phyloP scores from a whole-genome alignment of 2,888 invertebrate genomes.

The Dastarcus helophoroides region DNA sequence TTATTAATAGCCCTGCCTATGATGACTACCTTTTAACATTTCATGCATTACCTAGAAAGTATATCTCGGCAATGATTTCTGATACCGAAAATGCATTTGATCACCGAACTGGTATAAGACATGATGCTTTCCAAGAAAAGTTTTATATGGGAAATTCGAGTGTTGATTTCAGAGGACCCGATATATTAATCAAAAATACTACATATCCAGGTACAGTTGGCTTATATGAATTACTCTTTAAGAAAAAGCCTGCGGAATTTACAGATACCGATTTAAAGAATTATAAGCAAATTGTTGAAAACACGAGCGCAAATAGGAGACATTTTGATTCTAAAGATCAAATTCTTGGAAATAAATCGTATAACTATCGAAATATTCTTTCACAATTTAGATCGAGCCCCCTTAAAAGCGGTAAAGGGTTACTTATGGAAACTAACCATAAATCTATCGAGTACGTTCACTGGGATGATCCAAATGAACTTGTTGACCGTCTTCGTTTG shows the following conservation, averaged over 20 bases:
- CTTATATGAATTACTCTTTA: constrained; percentile 6
- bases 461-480: no score
- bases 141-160: constrained; percentile 4
- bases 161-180: constrained; percentile 2
- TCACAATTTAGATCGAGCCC: no score
- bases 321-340: neutral
- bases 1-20: no score
- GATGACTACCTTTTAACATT: neutral
- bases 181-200: neutral
- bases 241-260: constrained; percentile 4
- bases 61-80: constrained; percentile 2
- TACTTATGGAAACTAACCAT: no score
- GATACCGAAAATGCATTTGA: constrained; percentile 7
- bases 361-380: neutral
- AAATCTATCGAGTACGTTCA: no score
- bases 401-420: no score
- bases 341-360: neutral
- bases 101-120: constrained; percentile 4
- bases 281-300: constrained; percentile 4
- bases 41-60: constrained; percentile 4
- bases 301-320: neutral
- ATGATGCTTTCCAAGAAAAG: constrained; percentile 1
- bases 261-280: constrained; percentile 1
- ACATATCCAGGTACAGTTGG: constrained; percentile 3
- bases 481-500: no score